Percentiles rank a stretch among this genome's conserved stretches.
phyloP scores from a whole-genome alignment of 1,140 invertebrate species.

The Melitaea cinxia region DNA sequence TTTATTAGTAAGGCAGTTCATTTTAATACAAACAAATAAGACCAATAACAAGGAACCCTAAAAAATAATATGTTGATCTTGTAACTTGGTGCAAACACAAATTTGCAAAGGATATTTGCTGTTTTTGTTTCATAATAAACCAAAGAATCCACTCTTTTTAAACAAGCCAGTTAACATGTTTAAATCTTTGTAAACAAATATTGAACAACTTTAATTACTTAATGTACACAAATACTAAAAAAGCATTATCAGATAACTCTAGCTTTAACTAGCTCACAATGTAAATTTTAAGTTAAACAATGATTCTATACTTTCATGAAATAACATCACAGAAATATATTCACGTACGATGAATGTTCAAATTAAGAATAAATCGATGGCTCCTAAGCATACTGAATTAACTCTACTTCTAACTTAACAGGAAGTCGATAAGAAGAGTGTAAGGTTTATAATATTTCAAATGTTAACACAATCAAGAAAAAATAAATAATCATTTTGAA shows the following conservation, averaged over 20 bases:
- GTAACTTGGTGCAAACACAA: not conserved
- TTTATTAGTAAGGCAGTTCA: constrained; percentile 38
- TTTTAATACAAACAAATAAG: constrained; percentile 4
- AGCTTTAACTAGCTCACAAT: constrained; percentile 4
- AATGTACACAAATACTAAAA: constrained; percentile 6
- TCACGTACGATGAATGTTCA: not conserved
- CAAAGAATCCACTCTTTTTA: too few species aligned
- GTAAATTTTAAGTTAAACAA: not conserved
- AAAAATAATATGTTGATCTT: constrained; percentile 12
- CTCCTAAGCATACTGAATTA: too few species aligned
- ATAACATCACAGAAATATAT: constrained; percentile 14
- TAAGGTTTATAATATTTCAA: too few species aligned
- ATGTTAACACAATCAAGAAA: too few species aligned
- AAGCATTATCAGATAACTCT: not conserved
- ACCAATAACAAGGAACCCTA: not conserved
- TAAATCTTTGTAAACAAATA: not conserved
- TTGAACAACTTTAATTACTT: not conserved
- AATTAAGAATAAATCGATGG: not conserved
- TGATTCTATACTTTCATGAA: constrained; percentile 5
- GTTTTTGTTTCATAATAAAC: not conserved
- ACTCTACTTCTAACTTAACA: too few species aligned
- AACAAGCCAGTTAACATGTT: not conserved
- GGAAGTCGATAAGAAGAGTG: too few species aligned
- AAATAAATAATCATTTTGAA: too few species aligned
- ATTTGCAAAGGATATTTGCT: not conserved